A percentile compares a stretch with the other conserved stretches of the same genome.
Conservation (phyloP, 2,888 invertebrate genomes). For the Lamellibrachia satsuma region DNA sequence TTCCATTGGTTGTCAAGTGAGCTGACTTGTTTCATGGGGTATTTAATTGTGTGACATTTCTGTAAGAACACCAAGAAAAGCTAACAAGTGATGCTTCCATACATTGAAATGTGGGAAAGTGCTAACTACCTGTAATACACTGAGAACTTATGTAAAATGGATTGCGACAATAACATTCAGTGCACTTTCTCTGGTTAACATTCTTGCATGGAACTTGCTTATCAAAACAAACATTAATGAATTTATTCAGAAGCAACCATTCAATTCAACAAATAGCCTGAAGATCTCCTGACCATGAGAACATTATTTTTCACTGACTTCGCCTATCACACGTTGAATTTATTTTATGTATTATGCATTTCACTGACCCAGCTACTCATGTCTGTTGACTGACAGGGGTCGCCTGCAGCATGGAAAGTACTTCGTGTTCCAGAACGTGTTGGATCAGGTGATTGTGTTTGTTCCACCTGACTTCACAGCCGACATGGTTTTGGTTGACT, state of each 20-base stretch:
- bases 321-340: neutral
- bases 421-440: slow-evolving; percentile 54
- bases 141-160: neutral
- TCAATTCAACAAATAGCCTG: neutral
- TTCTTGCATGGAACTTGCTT: neutral
- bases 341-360: neutral
- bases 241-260: neutral
- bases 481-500: slow-evolving; percentile 46
- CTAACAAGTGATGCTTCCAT: neutral
- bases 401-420: slow-evolving; percentile 52
- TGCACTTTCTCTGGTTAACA: neutral
- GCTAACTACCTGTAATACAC: neutral
- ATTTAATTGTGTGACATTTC: neutral
- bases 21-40: slow-evolving; percentile 19
- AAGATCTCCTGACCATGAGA: neutral
- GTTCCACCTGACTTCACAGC: slow-evolving; percentile 48
- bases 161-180: neutral
- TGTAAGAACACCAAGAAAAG: neutral
- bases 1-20: slow-evolving; percentile 53
- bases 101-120: neutral
- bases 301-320: neutral
- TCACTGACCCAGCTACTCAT: too few relatives aligned
- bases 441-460: slow-evolving; percentile 46
- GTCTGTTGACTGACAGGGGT: slow-evolving; percentile 41
- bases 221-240: neutral